Evolutionary conservation across 2,888 invertebrate genomes (phyloP), one percentile per base, ranked within the genome.

Genomic region (Andrena bucephala): DNA sequence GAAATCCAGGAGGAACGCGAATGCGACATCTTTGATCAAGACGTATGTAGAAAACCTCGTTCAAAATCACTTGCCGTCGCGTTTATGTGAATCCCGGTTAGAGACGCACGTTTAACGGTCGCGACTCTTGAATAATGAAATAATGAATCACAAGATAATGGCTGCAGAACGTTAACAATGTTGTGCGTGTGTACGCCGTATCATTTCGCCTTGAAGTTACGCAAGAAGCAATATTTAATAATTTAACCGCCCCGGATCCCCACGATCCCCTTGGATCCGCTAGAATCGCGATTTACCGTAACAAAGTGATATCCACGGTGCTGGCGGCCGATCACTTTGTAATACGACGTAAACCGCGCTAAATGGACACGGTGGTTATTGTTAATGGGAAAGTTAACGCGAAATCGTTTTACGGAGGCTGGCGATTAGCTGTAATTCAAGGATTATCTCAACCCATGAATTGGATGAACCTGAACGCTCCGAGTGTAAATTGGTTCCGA

Each of bases 211-310:
- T 77, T 67, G 78, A 71, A 5, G 42, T 80, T 80, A 71, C 50
- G 60, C 52, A 80, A 77, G 60, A 8, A 27, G n/a, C 52, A 16
- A 78, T 78, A 71, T 67, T 77, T 77, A 77, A 71, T 71, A 71
- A 77, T 70, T 71, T 70, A 79, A 68, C 63, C 72, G 36, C 24
- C 54, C 57, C 57, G 54, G 7, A 54, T 27, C 54, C 54, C 54
- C 54, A 33, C 24, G 36, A 42, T 42, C 42, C 42, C 77, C 77
- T 69, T 63, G 77, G 71, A 59, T 76, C 69, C 63, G 29, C 5
- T 20, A 8, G 13, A 68, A 13, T 8, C 10, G 29, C 42, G 13
- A 69, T 78, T 68, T 48, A 66, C 60, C 50, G 65, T 50, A 52
- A 48, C 42, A 77, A 48, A 60, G 59, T 31, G 31, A 24, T 20